These are phyloP conservation scores for Tragelaphus strepsiceros DNA, from an alignment of 2,113 vertebrate genomes.

Conservation along the genomic window DNA sequence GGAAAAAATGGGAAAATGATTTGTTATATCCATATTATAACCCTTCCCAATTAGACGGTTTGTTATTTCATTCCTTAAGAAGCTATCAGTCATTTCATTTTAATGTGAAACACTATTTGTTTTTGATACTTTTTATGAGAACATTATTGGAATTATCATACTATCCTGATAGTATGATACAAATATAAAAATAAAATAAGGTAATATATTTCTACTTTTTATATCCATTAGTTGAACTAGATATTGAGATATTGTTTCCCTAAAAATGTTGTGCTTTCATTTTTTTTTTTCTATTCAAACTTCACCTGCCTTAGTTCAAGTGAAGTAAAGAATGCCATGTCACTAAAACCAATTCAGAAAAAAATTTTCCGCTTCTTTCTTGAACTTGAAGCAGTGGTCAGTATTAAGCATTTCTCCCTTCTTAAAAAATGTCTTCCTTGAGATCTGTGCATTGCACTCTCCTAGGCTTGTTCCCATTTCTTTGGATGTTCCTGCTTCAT, in stretches of 20 bases:
- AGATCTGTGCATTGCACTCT: not conserved
- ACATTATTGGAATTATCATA: not conserved
- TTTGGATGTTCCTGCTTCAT: not conserved
- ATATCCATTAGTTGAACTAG: not conserved
- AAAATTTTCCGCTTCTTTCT: not conserved
- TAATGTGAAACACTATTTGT: not conserved
- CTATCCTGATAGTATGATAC: not conserved
- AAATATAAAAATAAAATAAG: not conserved
- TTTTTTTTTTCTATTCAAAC: slow-evolving; percentile 12
- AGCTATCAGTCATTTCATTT: not conserved
- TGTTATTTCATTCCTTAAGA: not conserved
- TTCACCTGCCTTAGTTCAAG: not conserved
- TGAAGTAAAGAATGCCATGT: not conserved
- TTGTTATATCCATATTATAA: not conserved
- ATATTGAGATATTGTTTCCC: not conserved
- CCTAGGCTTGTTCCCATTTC: not conserved
- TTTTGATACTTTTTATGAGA: not conserved
- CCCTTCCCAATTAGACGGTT: not conserved
- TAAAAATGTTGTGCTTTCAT: not conserved
- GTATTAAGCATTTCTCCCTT: not conserved
- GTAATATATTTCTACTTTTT: not conserved
- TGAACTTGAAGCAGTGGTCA: not conserved
- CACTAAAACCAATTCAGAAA: not conserved
- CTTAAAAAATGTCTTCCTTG: not conserved
- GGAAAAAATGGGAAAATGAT: not conserved